Base-by-base conservation (phyloP, 2,888 invertebrate species). In the Dryomyza anilis region DNA sequence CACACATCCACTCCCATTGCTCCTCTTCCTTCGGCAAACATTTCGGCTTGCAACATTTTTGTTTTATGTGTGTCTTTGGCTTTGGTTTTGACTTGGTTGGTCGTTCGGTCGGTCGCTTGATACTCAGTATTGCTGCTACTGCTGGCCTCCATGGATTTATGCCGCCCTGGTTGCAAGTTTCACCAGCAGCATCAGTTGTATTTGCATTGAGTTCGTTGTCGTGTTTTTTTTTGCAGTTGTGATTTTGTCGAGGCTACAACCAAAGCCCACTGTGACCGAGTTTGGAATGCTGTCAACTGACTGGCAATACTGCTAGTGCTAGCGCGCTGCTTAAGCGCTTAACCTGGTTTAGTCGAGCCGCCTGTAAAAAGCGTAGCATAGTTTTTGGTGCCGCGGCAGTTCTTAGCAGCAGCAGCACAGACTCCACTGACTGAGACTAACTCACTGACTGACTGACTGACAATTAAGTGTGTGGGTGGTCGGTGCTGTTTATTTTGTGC, bases 271-370 rank as follows among this genome's bases (percentile, higher is more conserved):
- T 25, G 53, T 61, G 39, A 61, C 52, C 53, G 61, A 52, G 53
- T 61, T 61, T 53, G 29, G 21, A 33, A n/a, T n/a, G 39, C 30
- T 36, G 50, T 52, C 60, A 61, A 52, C 50, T 16, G 27, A 45
- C n/a, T n/a, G n/a, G n/a, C n/a, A n/a, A n/a, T n/a, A n/a, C n/a
- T n/a, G n/a, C n/a, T n/a, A 23, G 58, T 43, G 46, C 55, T 21
- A 39, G 43, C n/a, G n/a, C n/a, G n/a, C n/a, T n/a, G n/a, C n/a
- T 59, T 29, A 59, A 64, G 29, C 43, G 60, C 70, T 73, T 74
- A 71, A 67, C 71, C 74, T 70, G 68, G 64, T 73, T 74, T 69
- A 68, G 39, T 25, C 14, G 21, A 39, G 33, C 2, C 19, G 33
- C 19, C 3, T n/a, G 29, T 19, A 30, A 16, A 62, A 30, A 7